A percentile compares a stretch with the other conserved stretches of the same genome.
Evolutionary conservation across 1,140 invertebrate genomes (phyloP).

Genomic region (Halotydeus destructor): DNA sequence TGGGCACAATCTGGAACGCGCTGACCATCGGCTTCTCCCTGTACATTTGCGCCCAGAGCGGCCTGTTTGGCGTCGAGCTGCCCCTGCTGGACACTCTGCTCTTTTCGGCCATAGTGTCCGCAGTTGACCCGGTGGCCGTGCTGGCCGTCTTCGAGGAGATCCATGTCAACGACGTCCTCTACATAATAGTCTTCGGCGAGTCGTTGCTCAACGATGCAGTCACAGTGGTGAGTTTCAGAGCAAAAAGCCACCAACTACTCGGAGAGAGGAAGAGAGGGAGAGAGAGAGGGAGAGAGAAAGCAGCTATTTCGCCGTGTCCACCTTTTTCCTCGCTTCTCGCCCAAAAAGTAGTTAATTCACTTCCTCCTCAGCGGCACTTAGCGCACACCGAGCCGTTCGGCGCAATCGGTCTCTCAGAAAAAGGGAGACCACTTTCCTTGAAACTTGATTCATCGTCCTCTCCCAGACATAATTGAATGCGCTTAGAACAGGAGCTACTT

Average conservation of each 20-base stretch:
- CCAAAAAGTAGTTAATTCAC: too few species aligned
- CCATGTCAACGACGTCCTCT: constrained; percentile 93
- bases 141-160: constrained; percentile 97
- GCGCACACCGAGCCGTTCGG: too few species aligned
- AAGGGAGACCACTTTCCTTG: not conserved
- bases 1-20: constrained; percentile 93
- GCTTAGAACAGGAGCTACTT: too few species aligned
- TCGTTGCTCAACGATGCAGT: constrained; percentile 92
- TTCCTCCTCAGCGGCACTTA: too few species aligned
- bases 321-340: too few species aligned
- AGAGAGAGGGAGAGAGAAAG: too few species aligned
- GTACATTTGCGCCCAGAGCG: constrained; percentile 57
- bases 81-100: constrained; percentile 64
- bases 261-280: too few species aligned
- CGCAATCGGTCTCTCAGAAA: too few species aligned
- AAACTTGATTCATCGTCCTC: not conserved
- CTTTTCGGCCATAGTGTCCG: constrained; percentile 89
- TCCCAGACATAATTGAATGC: too few species aligned
- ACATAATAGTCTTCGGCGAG: constrained; percentile 98
- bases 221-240: constrained; percentile 60
- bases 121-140: constrained; percentile 93
- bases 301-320: too few species aligned
- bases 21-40: constrained; percentile 71
- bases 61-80: constrained; percentile 52
- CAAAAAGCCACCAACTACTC: too few species aligned